Percentiles rank a stretch among this genome's conserved stretches.
Conservation (phyloP, 23 tunicate genomes). For the Oikopleura vanhoeffeni region DNA sequence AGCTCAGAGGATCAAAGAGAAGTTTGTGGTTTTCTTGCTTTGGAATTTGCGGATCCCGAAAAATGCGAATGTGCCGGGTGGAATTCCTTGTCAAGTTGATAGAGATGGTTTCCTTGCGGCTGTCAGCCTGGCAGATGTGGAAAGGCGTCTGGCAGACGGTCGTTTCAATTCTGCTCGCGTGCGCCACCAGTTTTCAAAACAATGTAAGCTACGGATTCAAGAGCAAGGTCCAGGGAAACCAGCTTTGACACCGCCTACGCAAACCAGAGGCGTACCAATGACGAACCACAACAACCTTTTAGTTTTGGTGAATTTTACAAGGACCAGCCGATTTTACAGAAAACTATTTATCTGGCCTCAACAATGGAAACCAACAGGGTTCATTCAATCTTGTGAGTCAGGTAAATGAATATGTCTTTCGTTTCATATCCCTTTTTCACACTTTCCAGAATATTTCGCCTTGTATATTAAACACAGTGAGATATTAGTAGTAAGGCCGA, state of each 20-base stretch:
- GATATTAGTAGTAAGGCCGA: too few relatives aligned
- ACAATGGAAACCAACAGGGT: conserved; percentile 11
- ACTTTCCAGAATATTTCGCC: too few relatives aligned
- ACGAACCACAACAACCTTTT: not conserved
- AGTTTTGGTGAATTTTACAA: conserved; percentile 7
- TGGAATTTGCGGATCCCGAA: not conserved
- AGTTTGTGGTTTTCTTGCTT: not conserved
- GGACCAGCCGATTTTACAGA: not conserved
- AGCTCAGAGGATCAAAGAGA: not conserved
- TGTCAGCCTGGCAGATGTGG: conserved; percentile 5
- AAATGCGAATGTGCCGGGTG: not conserved
- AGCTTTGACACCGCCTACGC: not conserved
- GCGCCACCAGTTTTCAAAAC: conserved; percentile 8
- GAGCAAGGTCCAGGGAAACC: not conserved
- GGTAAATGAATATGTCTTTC: too few relatives aligned
- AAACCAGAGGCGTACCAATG: too few relatives aligned
- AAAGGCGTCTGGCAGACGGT: not conserved
- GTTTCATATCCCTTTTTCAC: too few relatives aligned
- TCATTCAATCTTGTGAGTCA: too few relatives aligned
- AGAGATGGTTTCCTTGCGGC: not conserved
- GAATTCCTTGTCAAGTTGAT: conserved; percentile 14
- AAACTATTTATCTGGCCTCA: not conserved
- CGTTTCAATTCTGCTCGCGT: conserved; percentile 1
- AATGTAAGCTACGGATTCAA: not conserved
- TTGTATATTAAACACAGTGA: too few relatives aligned